Evolutionary conservation across 2,113 vertebrate species (phyloP), one percentile per base, ranked within the genome.

Genomic region (Rafetus swinhoei): DNA sequence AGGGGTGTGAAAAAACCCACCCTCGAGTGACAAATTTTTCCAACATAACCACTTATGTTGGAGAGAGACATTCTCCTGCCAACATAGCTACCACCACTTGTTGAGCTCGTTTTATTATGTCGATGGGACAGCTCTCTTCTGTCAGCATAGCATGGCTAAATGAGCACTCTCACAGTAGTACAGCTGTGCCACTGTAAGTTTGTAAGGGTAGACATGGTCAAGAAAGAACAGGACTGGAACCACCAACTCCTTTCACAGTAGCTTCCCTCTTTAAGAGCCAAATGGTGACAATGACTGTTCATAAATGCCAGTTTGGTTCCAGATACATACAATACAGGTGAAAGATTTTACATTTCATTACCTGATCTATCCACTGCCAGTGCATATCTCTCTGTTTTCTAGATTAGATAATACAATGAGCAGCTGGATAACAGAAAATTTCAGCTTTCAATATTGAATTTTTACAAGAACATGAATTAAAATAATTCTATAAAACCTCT

Each of bases 241-340:
- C 53, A n/a, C 65, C 25, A 18, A 81, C 6, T 54, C 60, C 79
- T 62, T 19, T 76, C 81, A n/a, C 25, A 86, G 76, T 1, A 39
- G 13, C 18, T 79, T 35, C 4, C 65, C 55, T 39, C 27, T 45
- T 60, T 60, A 79, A 22, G 6, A 91, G 62, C 15, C 15, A 84
- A 14, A 57, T 60, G 39, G 54, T 15, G 1, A 39, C 54, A 0
- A 0, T 85, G 32, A 25, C 56, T 22, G 13, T 65, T 27, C 32
- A 79, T 35, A 45, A n/a, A 16, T 86, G n/a, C 22, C 55, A 52
- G 25, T 72, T 35, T 72, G 65, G 65, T 16, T 29, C 5, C 32
- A 72, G 65, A 72, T 11, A 59, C 1, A 4, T 86, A 77, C 1
- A 2, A 21, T 62, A 65, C 18, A 29, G 0, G 0, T 15, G 45